These are phyloP conservation scores for Brachyptera risi DNA, from an alignment of 2,888 invertebrate species.

Conservation along the genomic window DNA sequence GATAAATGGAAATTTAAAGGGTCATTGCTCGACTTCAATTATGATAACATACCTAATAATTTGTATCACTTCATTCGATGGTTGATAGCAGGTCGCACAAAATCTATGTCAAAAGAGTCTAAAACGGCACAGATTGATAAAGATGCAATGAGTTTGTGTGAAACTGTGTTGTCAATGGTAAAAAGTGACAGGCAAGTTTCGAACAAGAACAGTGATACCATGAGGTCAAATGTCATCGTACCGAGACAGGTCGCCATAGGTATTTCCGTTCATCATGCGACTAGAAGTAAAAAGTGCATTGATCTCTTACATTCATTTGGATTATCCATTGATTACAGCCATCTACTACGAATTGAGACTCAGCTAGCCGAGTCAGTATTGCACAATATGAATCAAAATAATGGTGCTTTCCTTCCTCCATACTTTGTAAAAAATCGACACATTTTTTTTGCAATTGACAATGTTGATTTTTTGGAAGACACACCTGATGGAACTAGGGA, in stretches of 20 bases:
- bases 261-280: slow-evolving; percentile 14
- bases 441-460: slow-evolving; percentile 27
- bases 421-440: slow-evolving; percentile 22
- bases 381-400: slow-evolving; percentile 15
- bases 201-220: neutral
- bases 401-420: slow-evolving; percentile 22
- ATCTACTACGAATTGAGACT: slow-evolving; percentile 18
- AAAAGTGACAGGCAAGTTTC: neutral
- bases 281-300: slow-evolving; percentile 14
- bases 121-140: neutral
- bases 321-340: slow-evolving; percentile 12
- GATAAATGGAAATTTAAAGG: too few species aligned
- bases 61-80: too few species aligned
- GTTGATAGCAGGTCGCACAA: too few species aligned
- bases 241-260: too few species aligned
- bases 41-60: too few species aligned
- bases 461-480: slow-evolving; percentile 27
- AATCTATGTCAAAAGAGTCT: too few species aligned
- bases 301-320: slow-evolving; percentile 19
- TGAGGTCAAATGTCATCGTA: too few species aligned
- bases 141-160: neutral
- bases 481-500: slow-evolving; percentile 25
- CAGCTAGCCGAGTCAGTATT: slow-evolving; percentile 16
- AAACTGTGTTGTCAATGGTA: neutral
- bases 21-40: too few species aligned